Percentiles rank a stretch among this genome's conserved stretches.
Evolutionary conservation across 2,888 invertebrate genomes (phyloP).

Genomic region (Ormia ochracea): DNA sequence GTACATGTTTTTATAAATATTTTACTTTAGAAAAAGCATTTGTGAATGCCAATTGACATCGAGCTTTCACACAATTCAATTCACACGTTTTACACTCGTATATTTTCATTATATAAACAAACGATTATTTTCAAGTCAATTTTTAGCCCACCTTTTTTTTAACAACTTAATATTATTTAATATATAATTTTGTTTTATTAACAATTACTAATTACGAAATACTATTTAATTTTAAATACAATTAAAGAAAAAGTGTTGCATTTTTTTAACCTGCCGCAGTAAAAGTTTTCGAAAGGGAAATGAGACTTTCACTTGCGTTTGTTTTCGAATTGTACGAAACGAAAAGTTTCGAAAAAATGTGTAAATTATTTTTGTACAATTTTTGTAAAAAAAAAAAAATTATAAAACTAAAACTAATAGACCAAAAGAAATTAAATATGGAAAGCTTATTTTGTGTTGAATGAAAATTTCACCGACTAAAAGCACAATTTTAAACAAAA

Average conservation of each 20-base stretch:
- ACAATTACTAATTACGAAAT: conserved; percentile 8
- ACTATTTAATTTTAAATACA: conserved; percentile 11
- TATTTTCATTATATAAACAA: conserved; percentile 51
- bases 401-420: conserved; percentile 41
- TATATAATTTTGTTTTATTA: conserved; percentile 8
- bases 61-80: too few species aligned
- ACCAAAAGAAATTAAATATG: conserved; percentile 37
- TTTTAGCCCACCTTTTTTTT: conserved; percentile 57
- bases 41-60: too few species aligned
- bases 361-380: conserved; percentile 56
- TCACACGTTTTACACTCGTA: not conserved
- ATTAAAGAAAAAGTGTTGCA: conserved; percentile 31
- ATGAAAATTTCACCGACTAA: conserved; percentile 37
- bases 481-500: conserved; percentile 50
- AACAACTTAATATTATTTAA: conserved; percentile 17
- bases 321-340: not conserved
- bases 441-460: conserved; percentile 13
- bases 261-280: conserved; percentile 23
- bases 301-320: not conserved
- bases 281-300: not conserved
- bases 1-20: too few species aligned
- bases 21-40: too few species aligned
- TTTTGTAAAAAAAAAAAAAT: conserved; percentile 50
- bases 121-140: conserved; percentile 46
- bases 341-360: conserved; percentile 45